Evolutionary conservation across 2,797 vertebrate species (phyloP).

Genomic region (Champsocephalus esox): DNA sequence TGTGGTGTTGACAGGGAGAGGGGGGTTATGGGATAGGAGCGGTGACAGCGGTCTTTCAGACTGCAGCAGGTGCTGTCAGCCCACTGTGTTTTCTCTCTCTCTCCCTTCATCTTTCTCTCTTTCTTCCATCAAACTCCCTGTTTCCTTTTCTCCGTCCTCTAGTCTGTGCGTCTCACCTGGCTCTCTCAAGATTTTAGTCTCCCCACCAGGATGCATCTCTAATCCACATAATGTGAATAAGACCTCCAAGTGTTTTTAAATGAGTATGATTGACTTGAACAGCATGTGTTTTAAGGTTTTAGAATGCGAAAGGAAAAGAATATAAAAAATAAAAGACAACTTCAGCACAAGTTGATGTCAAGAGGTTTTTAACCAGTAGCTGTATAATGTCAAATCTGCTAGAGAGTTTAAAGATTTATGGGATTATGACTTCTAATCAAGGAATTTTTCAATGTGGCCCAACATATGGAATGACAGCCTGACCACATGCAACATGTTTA

Average conservation of each 20-base stretch:
- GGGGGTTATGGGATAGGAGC: conserved; percentile 53
- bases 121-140: neutral
- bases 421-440: conserved; percentile 46
- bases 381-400: conserved; percentile 21
- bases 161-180: neutral
- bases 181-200: neutral
- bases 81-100: conserved; percentile 38
- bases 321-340: neutral
- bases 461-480: conserved; percentile 51
- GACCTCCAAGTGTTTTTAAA: neutral
- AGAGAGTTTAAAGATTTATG: conserved; percentile 50
- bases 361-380: conserved; percentile 14
- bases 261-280: neutral
- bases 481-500: conserved; percentile 48
- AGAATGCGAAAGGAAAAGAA: neutral
- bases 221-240: conserved; percentile 4
- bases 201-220: neutral
- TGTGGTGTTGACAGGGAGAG: conserved; percentile 65
- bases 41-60: conserved; percentile 59
- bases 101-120: conserved; percentile 35
- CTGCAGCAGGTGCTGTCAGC: conserved; percentile 70
- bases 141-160: neutral
- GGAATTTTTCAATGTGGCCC: conserved; percentile 27
- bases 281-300: neutral
- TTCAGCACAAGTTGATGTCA: neutral